Evolutionary conservation across 2,113 vertebrate genomes (phyloP), one percentile per base, ranked within the genome.

Genomic region (Cairina moschata): DNA sequence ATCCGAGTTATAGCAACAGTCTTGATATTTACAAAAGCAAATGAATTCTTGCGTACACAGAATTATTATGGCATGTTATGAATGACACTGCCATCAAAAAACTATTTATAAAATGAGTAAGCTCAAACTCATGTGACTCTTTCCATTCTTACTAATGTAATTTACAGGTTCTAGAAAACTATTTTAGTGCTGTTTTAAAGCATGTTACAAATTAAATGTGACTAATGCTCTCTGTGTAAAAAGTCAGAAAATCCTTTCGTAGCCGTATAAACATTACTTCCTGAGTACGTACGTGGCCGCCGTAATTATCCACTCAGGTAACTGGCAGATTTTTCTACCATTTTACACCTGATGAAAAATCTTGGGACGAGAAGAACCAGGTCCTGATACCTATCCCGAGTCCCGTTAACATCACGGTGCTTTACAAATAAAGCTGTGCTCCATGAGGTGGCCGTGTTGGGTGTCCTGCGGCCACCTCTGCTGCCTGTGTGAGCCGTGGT

Each of bases 61-160:
- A 32, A 60, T 42, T 56, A 13, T 48, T 67, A 25, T 18, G 80
- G 28, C 28, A 8, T 60, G 25, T 71, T 74, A 34, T 42, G 20
- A 58, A 36, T 66, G 55, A 16, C 22, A 28, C 38, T 93, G 8
- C 58, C 14, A 18, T 91, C 54, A 59, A 32, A 84, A 1, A 0
- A 6, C 40, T 60, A 0, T 59, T 46, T 79, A 67, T 13, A 60
- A 74, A 75, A 75, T 59, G 42, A 46, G 32, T 65, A 9, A 42
- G 63, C 17, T 67, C 86, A 62, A 88, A 74, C 22, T 36, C 25
- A 4, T 22, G 18, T 31, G 59, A 36, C 28, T 72, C 40, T 84
- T 77, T 84, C 87, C 59, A 87, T 83, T 97, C 81, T 90, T 96
- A 73, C 59, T 91, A 28, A 46, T 83, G 76, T 44, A 88, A 68